Percentiles rank a stretch among this genome's conserved stretches.
phyloP scores from a whole-genome alignment of 1,140 invertebrate species.

The Copidosoma floridanum region DNA sequence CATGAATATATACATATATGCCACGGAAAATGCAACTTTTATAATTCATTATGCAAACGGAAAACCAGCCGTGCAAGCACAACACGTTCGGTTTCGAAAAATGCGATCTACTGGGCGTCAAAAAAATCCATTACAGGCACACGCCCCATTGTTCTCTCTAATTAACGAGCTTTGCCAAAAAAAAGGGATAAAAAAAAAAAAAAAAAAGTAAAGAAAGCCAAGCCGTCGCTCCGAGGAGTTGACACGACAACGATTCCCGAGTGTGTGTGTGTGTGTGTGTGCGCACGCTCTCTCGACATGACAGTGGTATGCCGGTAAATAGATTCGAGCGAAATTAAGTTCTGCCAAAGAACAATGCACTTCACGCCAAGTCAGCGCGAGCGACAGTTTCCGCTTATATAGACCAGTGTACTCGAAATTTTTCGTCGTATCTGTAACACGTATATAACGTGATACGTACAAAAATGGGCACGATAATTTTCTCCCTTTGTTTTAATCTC shows the following conservation, averaged over 20 bases:
- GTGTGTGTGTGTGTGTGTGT: no score
- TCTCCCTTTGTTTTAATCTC: slow-evolving; percentile 4
- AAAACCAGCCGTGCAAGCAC: no score
- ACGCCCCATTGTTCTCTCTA: not conserved
- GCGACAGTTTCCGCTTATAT: not conserved
- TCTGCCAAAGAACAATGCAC: not conserved
- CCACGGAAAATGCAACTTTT: not conserved
- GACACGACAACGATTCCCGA: not conserved
- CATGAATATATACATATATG: no score
- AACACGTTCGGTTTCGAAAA: not conserved
- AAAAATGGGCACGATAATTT: no score
- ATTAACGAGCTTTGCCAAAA: slow-evolving; percentile 2
- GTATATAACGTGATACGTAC: no score
- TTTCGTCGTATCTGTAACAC: no score
- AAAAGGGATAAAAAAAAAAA: no score
- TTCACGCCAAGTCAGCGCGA: not conserved
- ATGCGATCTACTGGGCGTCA: not conserved
- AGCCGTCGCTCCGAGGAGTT: no score
- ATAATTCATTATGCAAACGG: not conserved
- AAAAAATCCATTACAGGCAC: no score
- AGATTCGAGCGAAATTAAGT: not conserved
- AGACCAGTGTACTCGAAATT: no score
- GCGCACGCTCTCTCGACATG: no score
- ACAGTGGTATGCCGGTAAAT: not conserved
- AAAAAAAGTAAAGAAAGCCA: no score